These are phyloP conservation scores for Alosa sapidissima DNA, from an alignment of 2,797 vertebrate genomes.

Conservation along the genomic window DNA sequence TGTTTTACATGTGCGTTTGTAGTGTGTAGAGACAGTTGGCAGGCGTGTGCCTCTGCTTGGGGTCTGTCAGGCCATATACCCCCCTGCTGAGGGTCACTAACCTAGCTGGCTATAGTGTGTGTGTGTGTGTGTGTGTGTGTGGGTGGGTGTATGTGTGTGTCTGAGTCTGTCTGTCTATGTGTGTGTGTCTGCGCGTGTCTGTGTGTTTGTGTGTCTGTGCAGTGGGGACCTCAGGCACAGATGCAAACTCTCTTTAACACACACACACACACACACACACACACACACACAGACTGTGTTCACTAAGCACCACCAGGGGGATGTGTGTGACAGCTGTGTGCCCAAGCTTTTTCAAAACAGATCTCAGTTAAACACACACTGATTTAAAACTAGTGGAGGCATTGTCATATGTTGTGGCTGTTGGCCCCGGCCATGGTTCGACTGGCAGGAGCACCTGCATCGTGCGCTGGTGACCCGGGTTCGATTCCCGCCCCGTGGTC, in stretches of 20 bases:
- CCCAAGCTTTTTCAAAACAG: background rate
- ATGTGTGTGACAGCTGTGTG: background rate
- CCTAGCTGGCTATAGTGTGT: background rate
- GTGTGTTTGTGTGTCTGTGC: background rate
- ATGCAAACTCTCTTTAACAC: background rate
- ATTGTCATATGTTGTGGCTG: too few species aligned
- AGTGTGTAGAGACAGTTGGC: slow-evolving; percentile 67
- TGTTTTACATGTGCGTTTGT: background rate
- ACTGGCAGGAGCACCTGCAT: too few species aligned
- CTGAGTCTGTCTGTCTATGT: background rate
- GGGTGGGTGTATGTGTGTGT: background rate
- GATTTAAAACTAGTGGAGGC: background rate
- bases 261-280: background rate
- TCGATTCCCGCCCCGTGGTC: too few species aligned
- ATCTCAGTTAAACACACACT: background rate
- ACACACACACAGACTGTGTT: background rate
- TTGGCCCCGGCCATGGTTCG: too few species aligned
- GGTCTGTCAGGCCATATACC: background rate
- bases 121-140: background rate
- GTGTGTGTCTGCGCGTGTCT: background rate
- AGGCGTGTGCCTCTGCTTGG: slow-evolving; percentile 55
- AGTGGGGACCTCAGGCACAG: background rate
- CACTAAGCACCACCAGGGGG: background rate
- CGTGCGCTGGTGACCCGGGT: too few species aligned
- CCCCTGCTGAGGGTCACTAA: background rate